These are phyloP conservation scores for Halichondria panicea DNA, from an alignment of 37 sponge, comb jelly and placozoan genomes.

Conservation along the genomic window DNA sequence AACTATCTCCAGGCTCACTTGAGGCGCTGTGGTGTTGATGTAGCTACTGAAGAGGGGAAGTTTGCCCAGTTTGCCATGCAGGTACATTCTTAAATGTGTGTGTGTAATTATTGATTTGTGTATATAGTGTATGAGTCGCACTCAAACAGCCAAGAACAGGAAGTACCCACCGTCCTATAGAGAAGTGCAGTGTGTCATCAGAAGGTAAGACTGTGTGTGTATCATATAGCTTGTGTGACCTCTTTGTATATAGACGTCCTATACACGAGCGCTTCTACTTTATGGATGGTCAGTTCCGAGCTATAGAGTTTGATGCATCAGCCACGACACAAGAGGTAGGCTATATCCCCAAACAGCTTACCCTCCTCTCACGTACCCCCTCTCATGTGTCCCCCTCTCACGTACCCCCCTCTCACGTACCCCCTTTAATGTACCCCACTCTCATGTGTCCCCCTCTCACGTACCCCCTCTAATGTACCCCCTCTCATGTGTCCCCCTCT, in stretches of 20 bases:
- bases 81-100: constrained; percentile 16
- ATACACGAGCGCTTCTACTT: constrained; percentile 95
- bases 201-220: constrained; percentile 43
- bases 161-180: constrained; percentile 91
- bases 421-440: too few relatives aligned
- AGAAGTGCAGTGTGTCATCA: constrained; percentile 84
- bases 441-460: too few relatives aligned
- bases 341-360: background rate
- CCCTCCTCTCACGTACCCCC: background rate
- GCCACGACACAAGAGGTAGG: constrained; percentile 88
- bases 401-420: background rate
- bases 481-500: too few relatives aligned
- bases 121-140: constrained; percentile 61
- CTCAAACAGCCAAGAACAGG: constrained; percentile 77
- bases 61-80: constrained; percentile 86
- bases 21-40: constrained; percentile 66
- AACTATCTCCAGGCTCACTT: constrained; percentile 89
- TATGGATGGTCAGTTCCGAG: constrained; percentile 96
- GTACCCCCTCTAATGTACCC: too few relatives aligned
- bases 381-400: background rate
- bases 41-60: constrained; percentile 90
- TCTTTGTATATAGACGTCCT: constrained; percentile 56
- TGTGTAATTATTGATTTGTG: background rate
- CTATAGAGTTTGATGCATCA: constrained; percentile 89
- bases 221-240: background rate